Evolutionary conservation across 2,888 invertebrate genomes (phyloP).

Genomic region (Dicranocentrus wangi): DNA sequence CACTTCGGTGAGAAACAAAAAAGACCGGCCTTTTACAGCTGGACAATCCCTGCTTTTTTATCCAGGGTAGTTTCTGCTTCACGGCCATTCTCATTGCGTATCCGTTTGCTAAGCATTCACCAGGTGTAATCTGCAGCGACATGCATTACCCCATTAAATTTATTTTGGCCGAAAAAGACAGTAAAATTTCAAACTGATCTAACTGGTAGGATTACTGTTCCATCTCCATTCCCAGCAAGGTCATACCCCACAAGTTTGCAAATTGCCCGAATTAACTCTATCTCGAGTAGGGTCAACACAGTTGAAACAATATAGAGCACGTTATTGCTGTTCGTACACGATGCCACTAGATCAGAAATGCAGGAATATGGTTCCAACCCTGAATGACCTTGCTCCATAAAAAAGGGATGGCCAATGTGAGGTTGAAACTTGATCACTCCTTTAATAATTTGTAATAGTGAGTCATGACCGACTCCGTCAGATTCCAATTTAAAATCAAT

Average conservation of each 20-base stretch:
- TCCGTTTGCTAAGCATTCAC: slow-evolving; percentile 26
- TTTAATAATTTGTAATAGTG: neutral
- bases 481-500: slow-evolving; percentile 35
- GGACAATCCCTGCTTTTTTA: slow-evolving; percentile 25
- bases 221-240: slow-evolving; percentile 6
- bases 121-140: slow-evolving; percentile 21
- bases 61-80: neutral
- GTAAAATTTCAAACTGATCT: neutral
- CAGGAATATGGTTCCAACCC: slow-evolving; percentile 52
- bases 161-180: neutral
- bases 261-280: slow-evolving; percentile 26
- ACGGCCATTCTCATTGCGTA: slow-evolving; percentile 48
- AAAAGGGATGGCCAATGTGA: slow-evolving; percentile 37
- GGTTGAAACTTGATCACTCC: slow-evolving; percentile 28
- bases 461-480: neutral
- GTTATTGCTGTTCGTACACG: slow-evolving; percentile 30
- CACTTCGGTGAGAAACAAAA: slow-evolving; percentile 32
- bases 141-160: too few relatives aligned
- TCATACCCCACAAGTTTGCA: slow-evolving; percentile 40
- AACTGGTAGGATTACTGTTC: slow-evolving; percentile 10
- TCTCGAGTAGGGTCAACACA: slow-evolving; percentile 34
- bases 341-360: slow-evolving; percentile 26
- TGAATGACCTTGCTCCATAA: slow-evolving; percentile 40
- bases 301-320: slow-evolving; percentile 35
- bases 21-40: slow-evolving; percentile 20